Conservation (phyloP, 2,888 invertebrate genomes). For the Coecobrya sp. region DNA sequence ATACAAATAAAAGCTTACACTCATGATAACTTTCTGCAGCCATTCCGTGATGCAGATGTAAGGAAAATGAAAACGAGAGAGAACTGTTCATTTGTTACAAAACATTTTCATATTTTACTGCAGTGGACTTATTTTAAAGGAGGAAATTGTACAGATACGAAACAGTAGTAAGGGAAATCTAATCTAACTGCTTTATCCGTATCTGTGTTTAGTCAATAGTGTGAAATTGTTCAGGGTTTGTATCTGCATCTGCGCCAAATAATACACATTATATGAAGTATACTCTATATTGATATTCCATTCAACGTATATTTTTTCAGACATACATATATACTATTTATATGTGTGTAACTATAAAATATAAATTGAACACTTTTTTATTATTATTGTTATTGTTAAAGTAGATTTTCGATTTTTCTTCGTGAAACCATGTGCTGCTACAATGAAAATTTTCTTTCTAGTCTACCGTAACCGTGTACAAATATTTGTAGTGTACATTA, state of each 20-base stretch:
- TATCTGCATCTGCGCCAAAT: conserved; percentile 78
- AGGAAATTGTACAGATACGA: neutral
- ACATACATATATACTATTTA: neutral
- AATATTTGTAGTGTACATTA: conserved; percentile 31
- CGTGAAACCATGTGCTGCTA: neutral
- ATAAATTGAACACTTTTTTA: neutral
- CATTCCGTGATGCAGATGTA: neutral
- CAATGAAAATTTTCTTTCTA: neutral
- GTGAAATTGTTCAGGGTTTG: conserved; percentile 21
- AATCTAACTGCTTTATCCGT: neutral
- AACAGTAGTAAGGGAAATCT: neutral
- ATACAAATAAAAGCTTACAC: neutral
- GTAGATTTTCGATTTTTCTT: conserved; percentile 13
- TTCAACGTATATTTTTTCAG: no score
- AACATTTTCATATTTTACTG: neutral
- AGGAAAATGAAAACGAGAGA: neutral
- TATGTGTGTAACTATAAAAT: neutral
- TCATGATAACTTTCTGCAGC: neutral
- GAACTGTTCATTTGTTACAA: neutral
- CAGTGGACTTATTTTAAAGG: conserved; percentile 27
- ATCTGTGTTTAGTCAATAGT: conserved; percentile 78
- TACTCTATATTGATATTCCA: no score
- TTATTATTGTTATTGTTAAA: neutral
- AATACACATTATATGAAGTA: neutral
- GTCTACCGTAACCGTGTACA: neutral